Base-by-base conservation (phyloP, 2,888 invertebrate species). In the Mythimna pallens region DNA sequence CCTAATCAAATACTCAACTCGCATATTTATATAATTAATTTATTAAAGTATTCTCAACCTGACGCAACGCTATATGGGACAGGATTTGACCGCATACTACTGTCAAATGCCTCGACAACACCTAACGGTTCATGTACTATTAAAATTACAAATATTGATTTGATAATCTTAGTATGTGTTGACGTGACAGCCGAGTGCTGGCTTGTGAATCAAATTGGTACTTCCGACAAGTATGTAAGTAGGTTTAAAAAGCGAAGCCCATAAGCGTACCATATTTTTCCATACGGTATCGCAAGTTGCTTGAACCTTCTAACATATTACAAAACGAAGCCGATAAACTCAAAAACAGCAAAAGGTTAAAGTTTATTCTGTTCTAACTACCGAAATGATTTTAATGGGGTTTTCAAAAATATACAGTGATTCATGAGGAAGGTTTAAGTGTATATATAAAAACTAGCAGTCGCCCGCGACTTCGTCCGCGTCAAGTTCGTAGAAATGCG, bases 51-150 rank as follows among this genome's bases (percentile, higher is more conserved):
- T 78, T 36, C 64, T 50, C 22, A 50, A 54, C 58, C 12, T 20
- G 36, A 34, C 47, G 58, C 30, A 12, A 64, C 36, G 20, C n/a
- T 30, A 76, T 64, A 22, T 64, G 36, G 78, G 64, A 78, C 76
- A 76, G 78, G 71, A 78, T 76, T 61, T 70, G 54, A 43, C 54
- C 71, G n/a, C 55, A 70, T 78, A 59, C 40, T 62, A 2, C 34
- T 34, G 57, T n/a, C 70, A 69, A 52, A 50, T n/a, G 25, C 17
- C 58, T 59, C 43, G 14, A 40, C 25, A 65, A 0, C 10, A 25
- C 30, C 20, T 76, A 76, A 63, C 70, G 62, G 70, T 77, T 20
- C 30, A n/a, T 4, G 34, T 25, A 14, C 63, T 36, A 30, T 52
- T 69, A 58, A 36, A 58, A 70, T 62, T 22, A 68, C 63, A 47